Conservation (phyloP, 2,113 vertebrate species). For the Otolemur garnettii region DNA sequence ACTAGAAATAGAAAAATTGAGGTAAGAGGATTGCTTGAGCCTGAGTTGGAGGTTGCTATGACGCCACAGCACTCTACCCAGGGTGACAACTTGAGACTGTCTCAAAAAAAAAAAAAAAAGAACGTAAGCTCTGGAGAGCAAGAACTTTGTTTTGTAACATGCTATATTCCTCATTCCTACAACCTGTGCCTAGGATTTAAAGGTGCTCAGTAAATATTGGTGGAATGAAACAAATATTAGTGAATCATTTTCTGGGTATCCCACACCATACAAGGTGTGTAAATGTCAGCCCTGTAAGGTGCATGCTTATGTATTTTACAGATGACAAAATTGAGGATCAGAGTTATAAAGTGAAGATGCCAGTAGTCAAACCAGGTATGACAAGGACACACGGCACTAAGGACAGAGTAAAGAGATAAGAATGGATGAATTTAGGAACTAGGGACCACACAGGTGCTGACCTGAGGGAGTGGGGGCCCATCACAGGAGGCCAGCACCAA, state of each 20-base stretch:
- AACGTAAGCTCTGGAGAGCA: neutral
- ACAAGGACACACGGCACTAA: neutral
- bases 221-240: neutral
- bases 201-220: neutral
- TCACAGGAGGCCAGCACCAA: conserved; percentile 87
- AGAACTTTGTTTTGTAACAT: neutral
- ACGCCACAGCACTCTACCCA: too few species aligned
- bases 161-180: neutral
- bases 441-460: neutral
- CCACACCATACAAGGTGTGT: neutral
- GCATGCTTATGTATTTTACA: neutral
- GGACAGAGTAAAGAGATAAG: neutral
- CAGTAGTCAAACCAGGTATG: neutral
- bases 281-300: neutral
- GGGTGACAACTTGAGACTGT: too few species aligned
- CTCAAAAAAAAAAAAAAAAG: too few species aligned
- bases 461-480: conserved; percentile 29
- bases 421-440: neutral
- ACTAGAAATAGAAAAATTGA: too few species aligned
- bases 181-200: neutral
- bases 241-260: neutral
- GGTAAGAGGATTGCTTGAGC: too few species aligned
- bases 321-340: neutral
- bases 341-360: neutral
- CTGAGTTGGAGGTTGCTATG: too few species aligned